Percentiles rank a stretch among this genome's conserved stretches.
Evolutionary conservation across 2,797 vertebrate genomes (phyloP).

Genomic region (Allochrocebus solatus): DNA sequence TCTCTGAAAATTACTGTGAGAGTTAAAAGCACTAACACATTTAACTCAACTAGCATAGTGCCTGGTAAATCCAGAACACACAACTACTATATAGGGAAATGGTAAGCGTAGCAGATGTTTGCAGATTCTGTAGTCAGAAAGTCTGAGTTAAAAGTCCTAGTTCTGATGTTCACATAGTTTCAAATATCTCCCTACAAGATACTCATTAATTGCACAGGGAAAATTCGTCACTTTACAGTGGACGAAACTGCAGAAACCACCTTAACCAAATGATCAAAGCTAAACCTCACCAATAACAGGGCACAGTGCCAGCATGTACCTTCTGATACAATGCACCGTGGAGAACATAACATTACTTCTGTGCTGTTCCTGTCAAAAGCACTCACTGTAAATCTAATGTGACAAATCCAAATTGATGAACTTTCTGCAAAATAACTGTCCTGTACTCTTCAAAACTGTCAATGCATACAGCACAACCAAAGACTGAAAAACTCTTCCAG

Average conservation of each 20-base stretch:
- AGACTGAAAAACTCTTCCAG: neutral
- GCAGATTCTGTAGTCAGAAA: neutral
- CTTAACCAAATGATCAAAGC: neutral
- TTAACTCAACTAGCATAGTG: neutral
- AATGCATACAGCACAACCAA: neutral
- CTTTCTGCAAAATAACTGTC: neutral
- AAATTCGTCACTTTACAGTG: neutral
- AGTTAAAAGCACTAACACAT: neutral
- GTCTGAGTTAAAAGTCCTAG: neutral
- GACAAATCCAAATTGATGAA: neutral
- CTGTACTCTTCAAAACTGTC: neutral
- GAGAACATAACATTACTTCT: neutral
- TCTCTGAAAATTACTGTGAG: neutral
- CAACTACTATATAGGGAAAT: neutral
- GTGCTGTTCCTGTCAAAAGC: neutral
- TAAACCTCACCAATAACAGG: fast-evolving
- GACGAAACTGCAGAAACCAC: neutral
- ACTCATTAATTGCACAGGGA: neutral
- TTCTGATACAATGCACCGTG: fast-evolving
- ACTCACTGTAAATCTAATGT: fast-evolving
- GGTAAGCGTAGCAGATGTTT: neutral
- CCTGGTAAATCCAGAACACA: neutral
- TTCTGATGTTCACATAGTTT: neutral
- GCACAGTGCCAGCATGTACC: neutral
- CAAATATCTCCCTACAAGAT: neutral